These are phyloP conservation scores for Halcyon malimbica DNA, from an alignment of 2,113 vertebrate species.

Conservation along the genomic window DNA sequence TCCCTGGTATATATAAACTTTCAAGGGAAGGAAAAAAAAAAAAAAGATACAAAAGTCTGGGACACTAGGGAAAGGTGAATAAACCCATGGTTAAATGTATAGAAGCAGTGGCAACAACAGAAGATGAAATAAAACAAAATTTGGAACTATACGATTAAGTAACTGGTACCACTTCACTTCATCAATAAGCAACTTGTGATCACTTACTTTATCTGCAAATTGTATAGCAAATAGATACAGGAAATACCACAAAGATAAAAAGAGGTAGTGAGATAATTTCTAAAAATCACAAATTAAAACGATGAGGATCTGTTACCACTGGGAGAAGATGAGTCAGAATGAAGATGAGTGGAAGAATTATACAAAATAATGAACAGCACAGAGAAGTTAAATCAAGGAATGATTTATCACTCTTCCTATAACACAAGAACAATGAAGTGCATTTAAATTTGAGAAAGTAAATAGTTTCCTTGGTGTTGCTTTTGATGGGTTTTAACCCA, in stretches of 20 bases:
- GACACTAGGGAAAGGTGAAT: not conserved
- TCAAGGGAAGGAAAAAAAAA: too few relatives aligned
- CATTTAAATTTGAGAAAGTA: slow-evolving; percentile 29
- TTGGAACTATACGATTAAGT: not conserved
- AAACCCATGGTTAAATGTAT: not conserved
- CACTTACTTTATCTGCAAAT: not conserved
- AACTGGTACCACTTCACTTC: not conserved
- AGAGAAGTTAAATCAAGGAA: not conserved
- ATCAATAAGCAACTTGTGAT: not conserved
- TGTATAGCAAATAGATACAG: not conserved
- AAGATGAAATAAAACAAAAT: not conserved
- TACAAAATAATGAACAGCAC: not conserved
- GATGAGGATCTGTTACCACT: not conserved
- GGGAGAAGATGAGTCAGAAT: not conserved
- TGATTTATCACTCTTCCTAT: slow-evolving; percentile 14
- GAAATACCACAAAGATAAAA: not conserved
- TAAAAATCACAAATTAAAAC: not conserved
- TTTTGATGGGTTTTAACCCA: not conserved
- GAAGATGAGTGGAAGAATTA: not conserved
- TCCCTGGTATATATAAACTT: not conserved
- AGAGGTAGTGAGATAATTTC: not conserved
- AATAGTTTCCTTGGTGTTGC: slow-evolving; percentile 11
- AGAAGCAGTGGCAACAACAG: not conserved
- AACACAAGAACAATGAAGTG: not conserved
- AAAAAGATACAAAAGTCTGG: not conserved